Evolutionary conservation across 2,113 vertebrate genomes (phyloP), one percentile per base, ranked within the genome.

Genomic region (Petromus typicus): DNA sequence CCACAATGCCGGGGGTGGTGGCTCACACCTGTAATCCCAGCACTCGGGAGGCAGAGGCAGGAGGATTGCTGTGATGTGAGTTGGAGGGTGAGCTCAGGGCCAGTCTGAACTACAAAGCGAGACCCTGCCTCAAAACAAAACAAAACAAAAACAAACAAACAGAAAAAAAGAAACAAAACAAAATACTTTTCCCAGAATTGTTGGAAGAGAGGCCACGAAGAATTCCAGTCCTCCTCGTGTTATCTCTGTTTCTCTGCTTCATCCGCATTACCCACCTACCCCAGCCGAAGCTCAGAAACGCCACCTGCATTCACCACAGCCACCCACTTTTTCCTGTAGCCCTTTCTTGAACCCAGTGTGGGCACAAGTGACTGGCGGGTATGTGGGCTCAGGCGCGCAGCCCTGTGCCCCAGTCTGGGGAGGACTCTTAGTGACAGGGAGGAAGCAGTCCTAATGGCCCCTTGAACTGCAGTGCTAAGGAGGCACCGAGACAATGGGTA

Each of bases 101-200:
- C n/a, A n/a, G n/a, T n/a, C n/a, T n/a, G n/a, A n/a, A n/a, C n/a
- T n/a, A n/a, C n/a, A n/a, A n/a, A n/a, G n/a, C n/a, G n/a, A n/a
- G n/a, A n/a, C n/a, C n/a, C n/a, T n/a, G n/a, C n/a, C n/a, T n/a
- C n/a, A n/a, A n/a, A n/a, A n/a, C n/a, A n/a, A n/a, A n/a, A n/a
- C n/a, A n/a, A n/a, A n/a, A n/a, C n/a, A n/a, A n/a, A n/a, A n/a
- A n/a, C n/a, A n/a, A n/a, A n/a, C n/a, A 63, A 75, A 48, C 23
- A 92, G 71, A 94, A 93, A 78, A 73, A 94, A 78, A 96, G 25
- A 84, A 92, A 78, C 32, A 2, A 93, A 64, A 76, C 40, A 18
- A 92, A 76, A 48, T 23, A 32, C 27, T 89, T 73, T 78, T 71
- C 37, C 40, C 73, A 51, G 88, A 93, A 25, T 67, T 7, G 10